Evolutionary conservation across 1,140 invertebrate genomes (phyloP), one percentile per base, ranked within the genome.

Genomic region (Phymorhynchus buccinoides): DNA sequence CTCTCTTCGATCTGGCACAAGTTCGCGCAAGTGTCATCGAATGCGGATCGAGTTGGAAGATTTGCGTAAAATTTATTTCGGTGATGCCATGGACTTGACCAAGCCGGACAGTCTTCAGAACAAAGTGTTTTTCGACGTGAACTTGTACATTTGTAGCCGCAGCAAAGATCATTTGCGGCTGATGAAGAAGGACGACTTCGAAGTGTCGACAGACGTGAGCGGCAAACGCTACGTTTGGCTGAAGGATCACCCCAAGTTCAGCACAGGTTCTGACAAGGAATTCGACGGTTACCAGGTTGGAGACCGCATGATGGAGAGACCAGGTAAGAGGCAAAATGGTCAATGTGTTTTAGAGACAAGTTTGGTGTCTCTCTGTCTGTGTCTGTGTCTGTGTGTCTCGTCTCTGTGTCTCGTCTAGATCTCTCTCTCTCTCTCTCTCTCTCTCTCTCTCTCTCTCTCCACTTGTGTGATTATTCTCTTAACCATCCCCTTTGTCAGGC

Each of bases 121-220:
- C 78, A 91, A 91, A 83, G 89, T 91, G 16, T 91, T 91, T 86
- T 91, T 91, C 84, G 91, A 91, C 81, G 85, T 91, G 22, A 91
- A 90, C 66, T 84, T 91, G 37, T 91, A 89, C 82, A 90, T 91
- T 81, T 90, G 89, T 84, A 91, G 90, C 73, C 87, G 90, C n/a
- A 89, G 90, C 14, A 91, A 91, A 88, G 90, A 91, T 48, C 90
- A 89, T 78, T 82, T 91, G 41, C 86, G 89, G 39, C 77, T 89
- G n/a, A 91, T 91, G 91, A 89, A 88, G 27, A 91, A 91, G 85
- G 88, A 85, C 75, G 91, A 91, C 87, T 91, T 91, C 86, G 89
- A 90, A 62, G 88, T 91, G 9, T 86, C 88, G 12, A 89, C 87
- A 6, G 91, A 91, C 85, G 77, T 88, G 56, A 88, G 87, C 41